Base-by-base conservation (phyloP, 2,113 vertebrate genomes). In the Grus americana region DNA sequence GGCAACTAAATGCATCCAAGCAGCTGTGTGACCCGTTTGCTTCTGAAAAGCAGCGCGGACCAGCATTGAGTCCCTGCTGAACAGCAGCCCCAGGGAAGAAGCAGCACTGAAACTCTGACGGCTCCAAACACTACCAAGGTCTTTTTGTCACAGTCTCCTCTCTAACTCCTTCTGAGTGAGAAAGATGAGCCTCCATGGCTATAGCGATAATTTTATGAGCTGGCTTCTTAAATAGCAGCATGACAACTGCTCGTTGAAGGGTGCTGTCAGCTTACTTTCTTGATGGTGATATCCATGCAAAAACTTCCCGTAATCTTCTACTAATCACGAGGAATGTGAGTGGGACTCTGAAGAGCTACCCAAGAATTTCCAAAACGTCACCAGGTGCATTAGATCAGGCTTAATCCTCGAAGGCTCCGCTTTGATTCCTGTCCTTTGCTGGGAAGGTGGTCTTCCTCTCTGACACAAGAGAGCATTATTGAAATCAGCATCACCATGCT, bases 191-290 rank as follows among this genome's bases (percentile, higher is more conserved):
- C 61, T 54, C 75, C 6, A 2, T 65, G 73, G 47, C 70, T 50
- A 5, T 2, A 47, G 59, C 0, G 46, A 94, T 86, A 88, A 85
- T 95, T 97, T 95, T 91, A 82, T 79, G 89, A 94, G 59, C 15
- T 93, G 63, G 32, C 59, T 88, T 93, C 93, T 92, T 91, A 90
- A 68, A 70, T 96, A 80, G 47, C 78, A 65, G 17, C 27, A 15
- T 0, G 9, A 75, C 63, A 91, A 94, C 3, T 19, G 76, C 73
- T 83, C 54, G 9, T 8, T 58, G 67, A 92, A 86, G 83, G 17
- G 0, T 11, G 15, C 78, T 85, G 74, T 38, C 74, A 70, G 58
- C 81, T 94, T 47, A 40, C 62, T 90, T 78, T 47, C 50, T 58
- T 62, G 74, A 66, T 15, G n/a, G 59, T 68, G 55, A 94, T 74